Percentiles rank a stretch among this genome's conserved stretches.
These are phyloP conservation scores for Siderastrea radians DNA, from an alignment of 92 coral and sea anemone genomes.

Conservation along the genomic window DNA sequence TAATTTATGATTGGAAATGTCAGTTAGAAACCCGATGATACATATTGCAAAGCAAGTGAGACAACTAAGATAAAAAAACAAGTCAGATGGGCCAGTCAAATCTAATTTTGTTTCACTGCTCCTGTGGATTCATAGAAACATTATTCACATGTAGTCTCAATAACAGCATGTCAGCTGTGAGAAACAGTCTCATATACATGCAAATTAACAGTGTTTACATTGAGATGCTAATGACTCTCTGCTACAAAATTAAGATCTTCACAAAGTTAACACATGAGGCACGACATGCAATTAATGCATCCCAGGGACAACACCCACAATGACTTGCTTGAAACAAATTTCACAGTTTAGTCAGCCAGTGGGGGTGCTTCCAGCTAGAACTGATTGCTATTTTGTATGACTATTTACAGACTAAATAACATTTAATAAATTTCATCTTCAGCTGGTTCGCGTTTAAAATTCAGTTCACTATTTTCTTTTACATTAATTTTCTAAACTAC, in stretches of 20 bases:
- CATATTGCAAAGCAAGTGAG: not conserved
- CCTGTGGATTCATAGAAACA: not conserved
- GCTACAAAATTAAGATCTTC: not conserved
- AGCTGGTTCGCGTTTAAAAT: not conserved
- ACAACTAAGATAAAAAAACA: not conserved
- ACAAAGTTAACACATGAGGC: not conserved
- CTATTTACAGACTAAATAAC: not conserved
- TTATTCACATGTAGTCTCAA: not conserved
- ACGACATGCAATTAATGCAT: not conserved
- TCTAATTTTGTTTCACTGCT: not conserved
- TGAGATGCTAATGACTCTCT: not conserved
- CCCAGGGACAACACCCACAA: not conserved
- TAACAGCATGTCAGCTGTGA: not conserved
- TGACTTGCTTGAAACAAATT: not conserved
- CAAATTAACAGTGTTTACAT: conserved; percentile 3
- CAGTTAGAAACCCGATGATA: not conserved
- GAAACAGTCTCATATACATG: not conserved
- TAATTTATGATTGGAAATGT: conserved; percentile 11
- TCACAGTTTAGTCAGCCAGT: not conserved
- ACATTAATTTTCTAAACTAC: too few relatives aligned
- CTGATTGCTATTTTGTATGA: not conserved
- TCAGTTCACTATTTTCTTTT: too few relatives aligned
- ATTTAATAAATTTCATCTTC: not conserved
- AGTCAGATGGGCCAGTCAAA: not conserved
- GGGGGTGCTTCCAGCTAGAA: not conserved